A percentile compares a stretch with the other conserved stretches of the same genome.
phyloP scores from a whole-genome alignment of 2,797 vertebrate genomes.

The Alca torda region DNA sequence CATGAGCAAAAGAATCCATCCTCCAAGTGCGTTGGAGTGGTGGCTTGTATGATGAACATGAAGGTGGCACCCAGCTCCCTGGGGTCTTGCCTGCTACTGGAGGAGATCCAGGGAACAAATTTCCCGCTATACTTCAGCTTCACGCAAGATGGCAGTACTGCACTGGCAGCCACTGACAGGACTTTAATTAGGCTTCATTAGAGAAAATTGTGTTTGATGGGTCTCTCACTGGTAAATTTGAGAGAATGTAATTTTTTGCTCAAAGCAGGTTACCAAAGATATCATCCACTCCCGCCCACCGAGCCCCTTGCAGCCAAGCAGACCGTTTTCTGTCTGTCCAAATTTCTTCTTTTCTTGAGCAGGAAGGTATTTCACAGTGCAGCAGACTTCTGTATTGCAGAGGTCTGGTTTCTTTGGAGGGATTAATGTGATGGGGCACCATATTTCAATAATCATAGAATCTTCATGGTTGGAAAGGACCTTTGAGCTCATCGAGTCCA shows the following conservation, averaged over 20 bases:
- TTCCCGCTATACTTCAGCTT: neutral
- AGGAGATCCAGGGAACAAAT: neutral
- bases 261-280: neutral
- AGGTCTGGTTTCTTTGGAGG: neutral
- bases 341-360: neutral
- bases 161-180: neutral
- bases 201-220: neutral
- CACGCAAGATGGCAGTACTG: neutral
- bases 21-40: too few relatives aligned
- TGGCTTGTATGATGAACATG: too few relatives aligned
- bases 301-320: neutral
- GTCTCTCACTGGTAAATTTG: neutral
- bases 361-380: neutral
- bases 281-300: too few relatives aligned
- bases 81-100: neutral
- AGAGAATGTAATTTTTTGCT: neutral
- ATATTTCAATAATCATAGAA: neutral
- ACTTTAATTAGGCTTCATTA: fast-evolving
- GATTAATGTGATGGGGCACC: neutral
- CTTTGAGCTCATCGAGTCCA: too few relatives aligned
- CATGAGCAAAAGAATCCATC: too few relatives aligned
- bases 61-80: fast-evolving
- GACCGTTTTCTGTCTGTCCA: neutral
- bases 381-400: neutral
- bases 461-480: too few relatives aligned